Percentiles rank a stretch among this genome's conserved stretches.
Conservation (phyloP, 2,888 invertebrate species). For the Athripsodes cinereus region DNA sequence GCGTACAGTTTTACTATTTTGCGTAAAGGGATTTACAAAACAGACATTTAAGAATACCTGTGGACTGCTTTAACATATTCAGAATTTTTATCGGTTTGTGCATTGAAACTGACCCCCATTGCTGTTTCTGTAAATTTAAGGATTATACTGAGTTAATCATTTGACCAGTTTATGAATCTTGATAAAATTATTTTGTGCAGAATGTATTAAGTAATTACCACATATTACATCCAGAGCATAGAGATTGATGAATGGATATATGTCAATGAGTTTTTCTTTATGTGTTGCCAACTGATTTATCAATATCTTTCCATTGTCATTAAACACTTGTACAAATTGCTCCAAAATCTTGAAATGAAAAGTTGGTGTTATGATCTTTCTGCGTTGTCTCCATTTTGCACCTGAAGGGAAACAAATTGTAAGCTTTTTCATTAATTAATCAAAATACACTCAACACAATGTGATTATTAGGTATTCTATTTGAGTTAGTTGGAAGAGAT, state of each 20-base stretch:
- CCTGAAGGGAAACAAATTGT: conserved; percentile 30
- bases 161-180: no score
- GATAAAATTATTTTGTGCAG: no score
- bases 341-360: conserved; percentile 43
- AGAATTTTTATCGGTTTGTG: conserved; percentile 46
- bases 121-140: conserved; percentile 51
- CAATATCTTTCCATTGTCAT: conserved; percentile 28
- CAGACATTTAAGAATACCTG: conserved; percentile 7
- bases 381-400: conserved; percentile 40
- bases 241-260: conserved; percentile 42
- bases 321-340: conserved; percentile 37
- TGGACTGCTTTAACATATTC: conserved; percentile 49
- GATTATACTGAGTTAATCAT: no score
- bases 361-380: conserved; percentile 42
- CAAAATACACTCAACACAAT: not conserved
- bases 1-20: no score
- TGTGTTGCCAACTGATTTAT: conserved; percentile 12
- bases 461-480: no score
- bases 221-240: conserved; percentile 51
- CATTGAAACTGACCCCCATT: conserved; percentile 56
- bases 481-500: no score
- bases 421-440: not conserved
- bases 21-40: no score
- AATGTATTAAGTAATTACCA: no score
- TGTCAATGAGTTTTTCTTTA: conserved; percentile 33